Percentiles rank a stretch among this genome's conserved stretches.
phyloP scores from a whole-genome alignment of 2,113 vertebrate genomes.

The Callipepla squamata region DNA sequence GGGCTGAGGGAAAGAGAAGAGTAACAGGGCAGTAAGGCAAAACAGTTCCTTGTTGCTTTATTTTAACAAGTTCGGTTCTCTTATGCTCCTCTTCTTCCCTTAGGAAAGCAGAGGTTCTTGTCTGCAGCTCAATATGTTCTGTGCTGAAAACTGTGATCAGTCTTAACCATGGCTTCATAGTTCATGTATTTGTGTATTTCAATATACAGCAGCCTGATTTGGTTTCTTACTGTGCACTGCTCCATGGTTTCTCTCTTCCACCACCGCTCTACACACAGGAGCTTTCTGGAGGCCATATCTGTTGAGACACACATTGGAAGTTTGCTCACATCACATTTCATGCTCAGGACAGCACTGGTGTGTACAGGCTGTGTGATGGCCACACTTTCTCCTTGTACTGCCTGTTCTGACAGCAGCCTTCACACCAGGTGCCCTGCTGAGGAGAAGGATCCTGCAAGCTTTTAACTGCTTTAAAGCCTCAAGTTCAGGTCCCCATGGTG shows the following conservation, averaged over 20 bases:
- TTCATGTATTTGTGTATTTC: background rate
- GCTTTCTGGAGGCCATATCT: background rate
- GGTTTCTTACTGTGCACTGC: background rate
- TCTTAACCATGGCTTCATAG: background rate
- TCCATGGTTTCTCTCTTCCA: background rate
- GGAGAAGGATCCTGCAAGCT: background rate
- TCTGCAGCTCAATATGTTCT: background rate
- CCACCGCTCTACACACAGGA: background rate
- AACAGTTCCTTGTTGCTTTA: background rate
- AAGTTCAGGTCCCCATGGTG: background rate
- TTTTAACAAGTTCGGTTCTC: background rate
- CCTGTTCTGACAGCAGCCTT: background rate
- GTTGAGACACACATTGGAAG: background rate
- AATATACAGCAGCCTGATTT: background rate
- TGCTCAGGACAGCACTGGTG: background rate
- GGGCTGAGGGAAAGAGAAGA: background rate
- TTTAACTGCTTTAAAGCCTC: background rate
- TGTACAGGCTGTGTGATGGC: background rate
- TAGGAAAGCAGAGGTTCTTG: background rate
- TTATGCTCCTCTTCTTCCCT: background rate
- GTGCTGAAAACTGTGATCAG: background rate
- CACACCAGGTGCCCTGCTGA: rapidly evolving
- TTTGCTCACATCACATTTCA: background rate
- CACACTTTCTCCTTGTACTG: background rate
- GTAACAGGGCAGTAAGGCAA: background rate